Evolutionary conservation across 2,113 vertebrate genomes (phyloP), one percentile per base, ranked within the genome.

Genomic region (Alethe diademata): DNA sequence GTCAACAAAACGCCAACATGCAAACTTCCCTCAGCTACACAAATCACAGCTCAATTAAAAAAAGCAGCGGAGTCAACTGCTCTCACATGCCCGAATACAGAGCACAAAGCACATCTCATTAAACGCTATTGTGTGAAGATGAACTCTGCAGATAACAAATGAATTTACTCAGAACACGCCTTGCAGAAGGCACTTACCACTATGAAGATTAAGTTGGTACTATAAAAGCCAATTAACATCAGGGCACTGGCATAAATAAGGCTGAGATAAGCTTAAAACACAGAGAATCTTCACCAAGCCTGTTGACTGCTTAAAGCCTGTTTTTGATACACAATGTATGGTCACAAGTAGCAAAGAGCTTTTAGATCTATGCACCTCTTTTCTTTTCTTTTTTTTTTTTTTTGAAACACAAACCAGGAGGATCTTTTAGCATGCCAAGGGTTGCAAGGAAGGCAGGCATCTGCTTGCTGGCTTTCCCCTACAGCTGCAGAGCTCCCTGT

Each of bases 111-210:
- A 90, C 50, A n/a, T 80, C 71, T 74, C 81, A 75, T 92, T 57
- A 78, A 87, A 86, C 0, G 11, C 83, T 88, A 57, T 16, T 90
- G 74, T 65, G 66, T 66, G 43, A 33, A 78, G 70, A 93, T 71
- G 75, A 78, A 51, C 61, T 74, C 61, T 4, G 4, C 45, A 88
- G 72, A 92, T 80, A 89, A 89, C n/a, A 89, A 92, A 90, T 10
- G 13, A 69, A 72, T 92, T 86, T 62, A 51, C 65, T 82, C 62
- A 50, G 66, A 70, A 88, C 12, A 40, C 42, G 79, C 93, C 97
- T 92, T 60, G 84, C 94, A 90, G 90, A 97, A 98, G 96, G 96
- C 96, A 97, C 95, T 95, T 95, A 86, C 92, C 96, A 81, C 90
- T 51, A 87, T 48, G 90, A 96, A 93, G 85, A 81, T 90, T 89